Base-by-base conservation (phyloP, 2,797 vertebrate species). In the Cyclopterus lumpus region DNA sequence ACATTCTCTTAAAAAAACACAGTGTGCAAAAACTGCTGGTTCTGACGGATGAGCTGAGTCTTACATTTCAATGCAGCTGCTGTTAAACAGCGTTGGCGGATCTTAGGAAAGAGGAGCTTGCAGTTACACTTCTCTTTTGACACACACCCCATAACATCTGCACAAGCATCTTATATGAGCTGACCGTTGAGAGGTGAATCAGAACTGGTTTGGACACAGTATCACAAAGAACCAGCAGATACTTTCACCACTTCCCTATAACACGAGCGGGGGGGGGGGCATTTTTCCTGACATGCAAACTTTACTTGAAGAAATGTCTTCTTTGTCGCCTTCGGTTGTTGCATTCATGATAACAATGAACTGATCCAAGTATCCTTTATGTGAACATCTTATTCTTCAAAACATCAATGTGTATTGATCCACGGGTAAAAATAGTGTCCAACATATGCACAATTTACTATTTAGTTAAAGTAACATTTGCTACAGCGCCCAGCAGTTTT, bases 61-160 rank as follows among this genome's bases (percentile, higher is more conserved):
- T 75, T 70, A 5, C 58, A 67, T 82, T 84, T 74, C 77, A 69
- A 73, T 77, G 55, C 66, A 64, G 69, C 60, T 71, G 59, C 42
- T 66, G 22, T 59, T 59, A 46, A 77, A 49, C 44, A n/a, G 49
- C 2, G 16, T 51, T 26, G 28, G 70, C 64, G 78, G 44, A 20
- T 58, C 55, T 68, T 22, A 30, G 40, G 65, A 59, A 38, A 57
- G 48, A 34, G 30, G 14, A 46, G 7, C 49, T 61, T 16, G 24
- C 32, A 6, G 15, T 68, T 42, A 46, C 5, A 32, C 59, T 62
- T 70, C 24, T 32, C 16, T 34, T 58, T 42, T 12, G 11, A 75
- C 60, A 18, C 22, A 28, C 18, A 0, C 42, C 36, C 46, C 8
- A 8, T 40, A 64, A 70, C 30, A 79, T 51, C 67, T 60, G 46